These are phyloP conservation scores for Plectus sambesii DNA, from an alignment of 1,140 invertebrate genomes.

Conservation along the genomic window DNA sequence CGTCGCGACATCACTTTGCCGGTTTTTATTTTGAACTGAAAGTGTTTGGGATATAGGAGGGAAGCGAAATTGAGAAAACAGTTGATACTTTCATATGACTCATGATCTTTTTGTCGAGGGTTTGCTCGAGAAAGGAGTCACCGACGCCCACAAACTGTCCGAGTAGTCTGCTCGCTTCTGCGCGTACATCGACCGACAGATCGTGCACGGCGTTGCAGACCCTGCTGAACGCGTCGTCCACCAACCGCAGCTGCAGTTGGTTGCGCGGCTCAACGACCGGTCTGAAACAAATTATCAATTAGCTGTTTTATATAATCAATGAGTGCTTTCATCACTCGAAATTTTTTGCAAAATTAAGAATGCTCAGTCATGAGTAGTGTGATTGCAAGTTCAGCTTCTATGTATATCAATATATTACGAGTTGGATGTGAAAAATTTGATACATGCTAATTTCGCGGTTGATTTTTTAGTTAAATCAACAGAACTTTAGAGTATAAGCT, in stretches of 20 bases:
- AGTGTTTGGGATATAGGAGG: constrained; percentile 13
- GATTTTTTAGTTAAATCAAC: neutral
- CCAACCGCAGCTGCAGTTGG: constrained; percentile 57
- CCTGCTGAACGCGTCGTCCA: constrained; percentile 91
- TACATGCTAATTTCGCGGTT: neutral
- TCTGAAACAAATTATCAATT: neutral
- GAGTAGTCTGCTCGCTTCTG: constrained; percentile 49
- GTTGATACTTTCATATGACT: constrained; percentile 68
- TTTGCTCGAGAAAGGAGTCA: constrained; percentile 78
- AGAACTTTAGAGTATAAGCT: neutral
- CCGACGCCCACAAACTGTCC: constrained; percentile 77
- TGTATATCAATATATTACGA: neutral
- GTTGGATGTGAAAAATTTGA: neutral
- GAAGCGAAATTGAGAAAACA: constrained; percentile 16
- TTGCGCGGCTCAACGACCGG: constrained; percentile 27
- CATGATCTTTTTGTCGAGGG: constrained; percentile 96
- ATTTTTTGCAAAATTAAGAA: neutral
- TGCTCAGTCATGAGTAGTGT: neutral
- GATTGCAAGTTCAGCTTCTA: neutral
- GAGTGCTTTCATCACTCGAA: neutral
- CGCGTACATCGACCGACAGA: constrained; percentile 55
- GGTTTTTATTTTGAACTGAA: constrained; percentile 25
- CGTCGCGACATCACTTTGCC: constrained; percentile 32
- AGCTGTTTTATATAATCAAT: neutral
- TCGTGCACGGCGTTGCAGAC: constrained; percentile 86